Percentiles rank a stretch among this genome's conserved stretches.
Conservation (phyloP, 2,113 vertebrate genomes). For the Heteronetta atricapilla region DNA sequence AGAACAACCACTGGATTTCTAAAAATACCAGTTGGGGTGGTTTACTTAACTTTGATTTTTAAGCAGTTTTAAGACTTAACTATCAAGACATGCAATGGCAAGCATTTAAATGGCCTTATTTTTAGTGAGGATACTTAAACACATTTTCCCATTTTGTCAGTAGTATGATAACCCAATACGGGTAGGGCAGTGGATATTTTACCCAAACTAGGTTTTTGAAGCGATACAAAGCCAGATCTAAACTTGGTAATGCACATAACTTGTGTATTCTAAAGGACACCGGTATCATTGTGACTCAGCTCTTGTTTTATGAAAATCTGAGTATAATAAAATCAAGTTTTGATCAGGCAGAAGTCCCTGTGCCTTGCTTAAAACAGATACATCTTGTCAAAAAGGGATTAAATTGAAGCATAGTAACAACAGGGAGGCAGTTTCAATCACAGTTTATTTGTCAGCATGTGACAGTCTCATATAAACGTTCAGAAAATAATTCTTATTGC, state of each 20-base stretch:
- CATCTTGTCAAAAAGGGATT: not conserved
- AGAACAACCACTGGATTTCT: not conserved
- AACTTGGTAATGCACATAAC: not conserved
- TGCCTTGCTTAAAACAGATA: not conserved
- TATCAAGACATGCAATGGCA: not conserved
- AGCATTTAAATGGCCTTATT: not conserved
- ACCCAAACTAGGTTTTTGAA: not conserved
- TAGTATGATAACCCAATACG: not conserved
- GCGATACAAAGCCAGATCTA: not conserved
- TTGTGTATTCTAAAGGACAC: not conserved
- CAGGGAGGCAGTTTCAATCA: not conserved
- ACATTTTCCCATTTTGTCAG: not conserved
- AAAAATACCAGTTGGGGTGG: not conserved
- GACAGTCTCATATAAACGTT: not conserved
- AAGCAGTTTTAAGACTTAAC: not conserved
- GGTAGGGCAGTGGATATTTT: not conserved
- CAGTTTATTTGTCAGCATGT: not conserved
- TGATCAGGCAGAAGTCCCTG: not conserved
- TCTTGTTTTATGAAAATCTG: not conserved
- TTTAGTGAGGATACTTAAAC: not conserved
- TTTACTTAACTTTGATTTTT: not conserved
- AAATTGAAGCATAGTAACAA: not conserved
- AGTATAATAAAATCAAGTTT: not conserved
- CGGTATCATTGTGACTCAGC: not conserved
- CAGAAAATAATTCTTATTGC: not conserved